Evolutionary conservation across 2,113 vertebrate species (phyloP), one percentile per base, ranked within the genome.

Genomic region (Tonatia bakeri): DNA sequence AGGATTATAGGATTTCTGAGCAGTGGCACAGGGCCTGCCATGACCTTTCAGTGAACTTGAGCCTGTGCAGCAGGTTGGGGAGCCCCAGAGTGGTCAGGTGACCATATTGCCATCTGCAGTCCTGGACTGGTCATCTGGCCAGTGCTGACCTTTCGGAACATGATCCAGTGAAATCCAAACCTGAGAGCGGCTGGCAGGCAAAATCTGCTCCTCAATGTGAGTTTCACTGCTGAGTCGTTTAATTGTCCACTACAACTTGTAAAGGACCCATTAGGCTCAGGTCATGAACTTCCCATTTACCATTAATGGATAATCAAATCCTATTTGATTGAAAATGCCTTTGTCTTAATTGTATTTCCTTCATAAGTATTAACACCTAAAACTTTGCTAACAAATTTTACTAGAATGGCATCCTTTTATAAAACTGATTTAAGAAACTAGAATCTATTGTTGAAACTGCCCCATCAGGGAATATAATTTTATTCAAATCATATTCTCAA

Each of bases 81-180:
- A 98, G 97, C 97, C 98, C 98, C 98, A 97, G 92, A 96, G 93
- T 97, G 50, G 98, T 98, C 98, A 98, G 98, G 98, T 98, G 98
- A 99, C 98, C 96, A 89, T 94, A 92, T 33, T 87, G 97, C 98
- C 98, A 99, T 99, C 98, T 99, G 98, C 97, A 98, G 97, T 75
- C 96, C 97, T 97, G 97, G 96, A 97, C 94, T 98, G 98, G 98
- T 99, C 99, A 99, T 98, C 98, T 99, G 98, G 98, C 97, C 98
- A 97, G 97, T 98, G 98, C 97, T 98, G 98, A 98, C 98, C 98
- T 99, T 98, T 98, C 96, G 95, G 98, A 99, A 99, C 98, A 98
- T 97, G 98, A 99, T 99, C 98, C 98, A 98, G 97, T 97, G 98
- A 98, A 98, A 99, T 98, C 96, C 91, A 99, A 98, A 98, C 98